Conservation (phyloP, 2,113 vertebrate species). For the Clinocottus analis region DNA sequence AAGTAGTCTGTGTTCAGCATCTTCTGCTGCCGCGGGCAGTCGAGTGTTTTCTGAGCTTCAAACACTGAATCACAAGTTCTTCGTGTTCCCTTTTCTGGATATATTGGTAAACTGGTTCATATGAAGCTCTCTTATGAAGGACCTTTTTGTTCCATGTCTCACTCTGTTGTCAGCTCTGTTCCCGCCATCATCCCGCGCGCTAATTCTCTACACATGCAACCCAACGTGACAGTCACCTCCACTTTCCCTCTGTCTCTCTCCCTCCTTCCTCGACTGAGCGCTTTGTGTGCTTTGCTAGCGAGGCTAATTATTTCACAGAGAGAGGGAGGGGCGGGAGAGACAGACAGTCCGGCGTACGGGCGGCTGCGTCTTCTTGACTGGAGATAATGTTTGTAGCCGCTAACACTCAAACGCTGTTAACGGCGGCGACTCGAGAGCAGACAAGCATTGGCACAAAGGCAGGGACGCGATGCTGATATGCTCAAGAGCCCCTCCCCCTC, state of each 20-base stretch:
- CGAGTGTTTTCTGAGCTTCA: not conserved
- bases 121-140: conserved; percentile 14
- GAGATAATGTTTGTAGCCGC: conserved; percentile 35
- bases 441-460: conserved; percentile 13
- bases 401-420: conserved; percentile 12
- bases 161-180: conserved; percentile 17
- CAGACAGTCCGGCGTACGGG: not conserved
- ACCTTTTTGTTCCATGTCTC: conserved; percentile 18
- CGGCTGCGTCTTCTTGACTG: conserved; percentile 29
- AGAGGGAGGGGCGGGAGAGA: conserved; percentile 5
- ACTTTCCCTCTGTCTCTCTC: conserved; percentile 4
- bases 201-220: conserved; percentile 8
- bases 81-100: not conserved
- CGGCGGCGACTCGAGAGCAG: conserved; percentile 18
- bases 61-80: conserved; percentile 13
- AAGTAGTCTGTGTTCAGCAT: not conserved
- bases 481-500: conserved; percentile 1
- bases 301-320: conserved; percentile 43
- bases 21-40: not conserved
- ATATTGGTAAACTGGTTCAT: not conserved
- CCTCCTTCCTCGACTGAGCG: conserved; percentile 7
- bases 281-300: conserved; percentile 23
- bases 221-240: conserved; percentile 25
- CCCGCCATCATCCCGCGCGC: conserved; percentile 10
- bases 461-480: conserved; percentile 12